Conservation (phyloP, 2,888 invertebrate species). For the Esperia sulphurella region DNA sequence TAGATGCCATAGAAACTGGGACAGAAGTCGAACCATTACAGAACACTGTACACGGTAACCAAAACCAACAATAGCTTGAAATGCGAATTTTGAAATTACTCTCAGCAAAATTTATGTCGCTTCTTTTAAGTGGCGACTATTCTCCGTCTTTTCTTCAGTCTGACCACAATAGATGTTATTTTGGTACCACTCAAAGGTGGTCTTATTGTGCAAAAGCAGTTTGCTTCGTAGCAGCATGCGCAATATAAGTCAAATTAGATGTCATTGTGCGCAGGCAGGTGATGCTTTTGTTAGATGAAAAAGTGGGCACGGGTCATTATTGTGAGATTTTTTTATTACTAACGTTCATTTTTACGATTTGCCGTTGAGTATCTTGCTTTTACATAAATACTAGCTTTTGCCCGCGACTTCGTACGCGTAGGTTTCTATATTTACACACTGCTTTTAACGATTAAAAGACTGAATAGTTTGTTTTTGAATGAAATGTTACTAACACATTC, state of each 20-base stretch:
- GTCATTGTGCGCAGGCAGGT: conserved; percentile 44
- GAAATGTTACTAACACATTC: too few species aligned
- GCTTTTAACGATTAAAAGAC: too few species aligned
- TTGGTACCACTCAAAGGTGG: conserved; percentile 52
- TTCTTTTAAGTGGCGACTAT: conserved; percentile 15
- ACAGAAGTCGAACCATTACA: too few species aligned
- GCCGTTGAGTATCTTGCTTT: background rate
- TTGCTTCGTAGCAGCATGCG: conserved; percentile 16
- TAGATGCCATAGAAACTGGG: too few species aligned
- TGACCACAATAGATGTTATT: conserved; percentile 42
- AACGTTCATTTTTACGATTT: conserved; percentile 3
- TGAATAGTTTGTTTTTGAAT: too few species aligned
- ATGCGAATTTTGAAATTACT: background rate
- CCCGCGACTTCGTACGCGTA: too few species aligned
- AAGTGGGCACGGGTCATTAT: conserved; percentile 38
- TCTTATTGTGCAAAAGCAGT: conserved; percentile 31
- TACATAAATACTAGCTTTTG: background rate
- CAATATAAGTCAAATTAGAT: conserved; percentile 57
- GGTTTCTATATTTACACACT: too few species aligned
- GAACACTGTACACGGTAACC: too few species aligned
- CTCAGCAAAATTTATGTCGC: conserved; percentile 9
- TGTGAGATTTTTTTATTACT: conserved; percentile 12
- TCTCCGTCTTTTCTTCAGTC: conserved; percentile 5
- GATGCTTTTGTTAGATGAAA: conserved; percentile 15
- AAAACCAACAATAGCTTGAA: too few species aligned